Percentiles rank a stretch among this genome's conserved stretches.
Conservation (phyloP, 1,140 invertebrate genomes). For the Steinernema khuongi region DNA sequence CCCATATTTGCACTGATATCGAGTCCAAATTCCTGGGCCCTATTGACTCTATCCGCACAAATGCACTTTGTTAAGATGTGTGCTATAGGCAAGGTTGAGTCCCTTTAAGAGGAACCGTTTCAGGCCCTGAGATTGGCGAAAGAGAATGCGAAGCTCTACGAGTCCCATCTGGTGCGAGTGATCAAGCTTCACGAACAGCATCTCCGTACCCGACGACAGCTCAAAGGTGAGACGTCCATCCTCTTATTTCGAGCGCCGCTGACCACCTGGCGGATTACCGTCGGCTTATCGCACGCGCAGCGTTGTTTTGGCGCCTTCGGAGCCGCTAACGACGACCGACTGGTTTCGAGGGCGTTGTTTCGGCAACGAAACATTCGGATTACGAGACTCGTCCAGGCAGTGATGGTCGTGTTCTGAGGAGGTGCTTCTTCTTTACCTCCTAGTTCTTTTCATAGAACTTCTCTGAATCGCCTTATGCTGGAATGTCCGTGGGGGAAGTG, state of each 20-base stretch:
- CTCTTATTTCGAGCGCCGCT: background rate
- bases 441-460: too few species aligned
- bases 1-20: too few species aligned
- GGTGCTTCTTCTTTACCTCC: background rate
- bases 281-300: background rate
- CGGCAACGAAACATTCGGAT: conserved; percentile 8
- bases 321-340: background rate
- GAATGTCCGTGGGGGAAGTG: too few species aligned
- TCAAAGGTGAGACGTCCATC: background rate
- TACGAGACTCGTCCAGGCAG: background rate
- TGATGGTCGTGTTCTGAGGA: too few species aligned
- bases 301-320: conserved; percentile 6
- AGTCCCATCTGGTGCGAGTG: background rate
- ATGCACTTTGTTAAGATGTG: too few species aligned
- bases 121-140: background rate
- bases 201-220: background rate
- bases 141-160: conserved; percentile 1
- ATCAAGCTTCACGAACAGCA: conserved; percentile 10
- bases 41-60: too few species aligned
- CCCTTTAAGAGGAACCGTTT: background rate
- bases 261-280: conserved; percentile 4
- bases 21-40: too few species aligned
- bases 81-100: too few species aligned
- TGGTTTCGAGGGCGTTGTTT: background rate
- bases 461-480: too few species aligned